Evolutionary conservation across 2,888 invertebrate species (phyloP).

Genomic region (Neoscelio sp.): DNA sequence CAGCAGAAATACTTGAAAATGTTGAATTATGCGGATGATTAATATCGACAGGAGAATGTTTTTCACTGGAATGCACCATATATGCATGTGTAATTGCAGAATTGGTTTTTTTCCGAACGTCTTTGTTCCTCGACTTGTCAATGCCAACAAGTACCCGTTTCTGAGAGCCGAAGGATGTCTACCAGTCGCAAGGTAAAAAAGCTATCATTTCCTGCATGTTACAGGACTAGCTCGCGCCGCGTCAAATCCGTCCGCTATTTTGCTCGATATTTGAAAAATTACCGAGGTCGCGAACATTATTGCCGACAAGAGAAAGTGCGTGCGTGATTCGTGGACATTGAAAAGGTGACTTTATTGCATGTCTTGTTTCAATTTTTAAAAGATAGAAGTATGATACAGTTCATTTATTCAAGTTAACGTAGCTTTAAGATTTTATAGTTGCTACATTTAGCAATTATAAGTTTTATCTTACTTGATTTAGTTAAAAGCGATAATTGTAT

Average conservation of each 20-base stretch:
- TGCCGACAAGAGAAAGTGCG: conserved; percentile 25
- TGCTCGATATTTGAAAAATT: conserved; percentile 22
- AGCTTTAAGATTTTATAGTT: too few relatives aligned
- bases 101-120: conserved; percentile 14
- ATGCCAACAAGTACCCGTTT: conserved; percentile 34
- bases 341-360: background rate
- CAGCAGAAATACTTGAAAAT: conserved; percentile 12
- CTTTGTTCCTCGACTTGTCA: conserved; percentile 44
- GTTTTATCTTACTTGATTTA: too few relatives aligned
- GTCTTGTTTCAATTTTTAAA: too few relatives aligned
- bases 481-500: too few relatives aligned
- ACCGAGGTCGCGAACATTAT: conserved; percentile 19
- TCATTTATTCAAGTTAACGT: too few relatives aligned
- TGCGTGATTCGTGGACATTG: background rate
- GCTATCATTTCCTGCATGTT: conserved; percentile 17
- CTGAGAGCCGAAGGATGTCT: conserved; percentile 33
- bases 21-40: background rate
- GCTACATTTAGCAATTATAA: too few relatives aligned
- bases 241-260: conserved; percentile 19
- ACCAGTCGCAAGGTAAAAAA: conserved; percentile 25
- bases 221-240: conserved; percentile 6
- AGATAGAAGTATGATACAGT: too few relatives aligned
- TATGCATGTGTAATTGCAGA: conserved; percentile 36
- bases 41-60: conserved; percentile 10
- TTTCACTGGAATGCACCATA: conserved; percentile 28